Evolutionary conservation across 2,797 vertebrate genomes (phyloP), one percentile per base, ranked within the genome.

Genomic region (Chelon labrosus): DNA sequence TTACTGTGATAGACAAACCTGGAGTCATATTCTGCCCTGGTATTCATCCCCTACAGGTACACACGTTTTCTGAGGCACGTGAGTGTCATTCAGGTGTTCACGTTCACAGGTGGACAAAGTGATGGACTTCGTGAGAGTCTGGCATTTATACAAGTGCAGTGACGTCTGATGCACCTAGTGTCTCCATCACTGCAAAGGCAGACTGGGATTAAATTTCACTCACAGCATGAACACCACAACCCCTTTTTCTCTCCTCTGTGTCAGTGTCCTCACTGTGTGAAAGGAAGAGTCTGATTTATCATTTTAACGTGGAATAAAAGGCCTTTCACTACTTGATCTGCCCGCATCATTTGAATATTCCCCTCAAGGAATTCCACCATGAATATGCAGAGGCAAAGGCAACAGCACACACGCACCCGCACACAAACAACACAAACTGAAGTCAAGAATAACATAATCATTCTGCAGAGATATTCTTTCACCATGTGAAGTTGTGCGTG

Each of bases 271-370:
- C 63, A 10, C 20, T 51, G 41, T 53, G n/a, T 7, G 19, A 47
- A 52, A 53, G 13, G 7, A 5, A 13, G 14, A 41, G 37, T 51
- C 49, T n/a, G 20, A 19, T 27, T 67, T 42, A 35, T 47, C 27
- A 63, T 82, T 71, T 75, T n/a, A 61, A 70, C 62, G 20, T 25
- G 35, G 37, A 70, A 59, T 62, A 42, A 62, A 38, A 51, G 37
- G 19, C 22, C 2, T 37, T 65, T 55, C 10, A 37, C 50, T 63
- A 25, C 47, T 70, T 61, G 25, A 60, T 71, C 59, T 49, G 8
- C n/a, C 39, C 25, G 13, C 31, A 9, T 27, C 35, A 37, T 44
- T 78, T 78, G 3, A 59, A 59, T 53, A 50, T 58, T 65, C 27
- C 19, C 62, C 52, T 42, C 35, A 9, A 1, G 39, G 41, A 73